A percentile compares a stretch with the other conserved stretches of the same genome.
phyloP scores from a whole-genome alignment of 1,140 invertebrate species.

The Drosophila pallidifrons region DNA sequence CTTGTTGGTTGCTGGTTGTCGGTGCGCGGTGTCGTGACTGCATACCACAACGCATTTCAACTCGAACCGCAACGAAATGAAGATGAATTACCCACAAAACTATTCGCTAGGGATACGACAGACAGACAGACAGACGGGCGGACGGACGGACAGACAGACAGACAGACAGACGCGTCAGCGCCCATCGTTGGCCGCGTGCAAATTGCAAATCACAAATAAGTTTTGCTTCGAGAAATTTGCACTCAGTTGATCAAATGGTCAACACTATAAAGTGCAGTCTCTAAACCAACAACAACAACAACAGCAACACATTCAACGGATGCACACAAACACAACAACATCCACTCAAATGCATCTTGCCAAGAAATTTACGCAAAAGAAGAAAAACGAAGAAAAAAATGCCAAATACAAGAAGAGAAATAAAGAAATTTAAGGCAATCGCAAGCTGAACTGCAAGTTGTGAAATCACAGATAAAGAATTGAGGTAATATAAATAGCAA shows the following conservation, averaged over 20 bases:
- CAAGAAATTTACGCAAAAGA: conserved; percentile 65
- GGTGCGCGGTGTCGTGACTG: conserved; percentile 60
- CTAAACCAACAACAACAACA: conserved; percentile 20
- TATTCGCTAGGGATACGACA: conserved; percentile 54
- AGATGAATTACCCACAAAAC: conserved; percentile 81
- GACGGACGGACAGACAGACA: conserved; percentile 16
- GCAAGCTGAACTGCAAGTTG: conserved; percentile 56
- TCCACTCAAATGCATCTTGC: conserved; percentile 70
- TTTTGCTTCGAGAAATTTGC: conserved; percentile 77
- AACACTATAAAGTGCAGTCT: conserved; percentile 61
- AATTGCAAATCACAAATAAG: conserved; percentile 81
- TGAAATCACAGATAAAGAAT: conserved; percentile 78
- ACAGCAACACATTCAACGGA: conserved; percentile 37
- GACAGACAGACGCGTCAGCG: conserved; percentile 19
- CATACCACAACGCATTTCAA: conserved; percentile 81
- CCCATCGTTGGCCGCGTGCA: conserved; percentile 55
- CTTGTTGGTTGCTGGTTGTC: neutral
- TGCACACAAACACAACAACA: conserved; percentile 56
- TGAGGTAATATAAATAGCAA: conserved; percentile 74
- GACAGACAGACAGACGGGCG: conserved; percentile 3
- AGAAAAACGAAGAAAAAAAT: conserved; percentile 16
- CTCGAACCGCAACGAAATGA: conserved; percentile 83
- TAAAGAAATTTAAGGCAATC: conserved; percentile 57
- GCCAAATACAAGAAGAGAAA: conserved; percentile 21
- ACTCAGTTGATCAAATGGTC: conserved; percentile 77